phyloP scores from a whole-genome alignment of 2,797 vertebrate species.

The Sebastes iracundus region DNA sequence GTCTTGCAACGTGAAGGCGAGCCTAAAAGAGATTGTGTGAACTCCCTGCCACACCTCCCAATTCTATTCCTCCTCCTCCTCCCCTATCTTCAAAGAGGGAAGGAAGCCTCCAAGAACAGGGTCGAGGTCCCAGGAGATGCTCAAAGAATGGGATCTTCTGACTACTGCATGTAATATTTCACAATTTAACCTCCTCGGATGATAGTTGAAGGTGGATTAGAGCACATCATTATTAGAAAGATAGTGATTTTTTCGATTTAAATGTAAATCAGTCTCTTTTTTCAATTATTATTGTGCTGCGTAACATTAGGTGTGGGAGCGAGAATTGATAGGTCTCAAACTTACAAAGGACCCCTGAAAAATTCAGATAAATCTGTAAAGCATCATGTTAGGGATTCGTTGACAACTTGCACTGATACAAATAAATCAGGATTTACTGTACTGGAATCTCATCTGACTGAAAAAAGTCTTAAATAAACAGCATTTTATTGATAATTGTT shows the following conservation, averaged over 20 bases:
- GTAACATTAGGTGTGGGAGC: conserved; percentile 58
- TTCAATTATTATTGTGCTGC: conserved; percentile 72
- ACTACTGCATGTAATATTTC: conserved; percentile 71
- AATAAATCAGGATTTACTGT: conserved; percentile 16
- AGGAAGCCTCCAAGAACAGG: conserved; percentile 45
- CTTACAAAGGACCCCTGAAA: conserved; percentile 46
- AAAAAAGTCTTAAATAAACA: neutral
- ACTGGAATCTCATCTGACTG: neutral
- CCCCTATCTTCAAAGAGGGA: conserved; percentile 58
- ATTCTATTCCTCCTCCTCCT: conserved; percentile 44
- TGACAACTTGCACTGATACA: conserved; percentile 6
- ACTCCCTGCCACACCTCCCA: conserved; percentile 59
- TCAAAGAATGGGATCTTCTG: conserved; percentile 60
- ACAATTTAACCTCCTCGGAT: conserved; percentile 79
- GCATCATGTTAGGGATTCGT: conserved; percentile 13
- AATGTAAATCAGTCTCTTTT: conserved; percentile 80
- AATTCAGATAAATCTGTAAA: conserved; percentile 43
- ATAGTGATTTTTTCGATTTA: conserved; percentile 81
- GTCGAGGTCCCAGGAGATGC: conserved; percentile 53
- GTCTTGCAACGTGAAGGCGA: conserved; percentile 52
- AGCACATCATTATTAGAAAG: conserved; percentile 78
- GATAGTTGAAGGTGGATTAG: conserved; percentile 81
- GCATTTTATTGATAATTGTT: neutral
- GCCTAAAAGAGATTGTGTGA: conserved; percentile 52
- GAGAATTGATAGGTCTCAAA: conserved; percentile 69